Base-by-base conservation (phyloP, 2,888 invertebrate genomes). In the Xanthia icteritia region DNA sequence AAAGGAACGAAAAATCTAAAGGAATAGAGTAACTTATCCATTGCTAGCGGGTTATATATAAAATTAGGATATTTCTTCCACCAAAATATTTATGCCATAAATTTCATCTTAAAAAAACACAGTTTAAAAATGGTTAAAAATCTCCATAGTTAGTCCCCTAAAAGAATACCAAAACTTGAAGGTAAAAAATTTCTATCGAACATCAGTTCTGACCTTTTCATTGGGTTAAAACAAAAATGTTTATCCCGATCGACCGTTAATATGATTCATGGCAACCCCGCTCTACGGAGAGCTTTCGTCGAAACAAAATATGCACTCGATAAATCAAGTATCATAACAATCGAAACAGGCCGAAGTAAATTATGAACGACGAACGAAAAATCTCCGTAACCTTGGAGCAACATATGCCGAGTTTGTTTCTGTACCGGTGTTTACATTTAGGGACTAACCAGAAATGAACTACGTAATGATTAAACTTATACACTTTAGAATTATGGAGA, bases 261-360 rank as follows among this genome's bases (percentile, higher is more conserved):
- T 88, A 93, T 94, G 94, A 94, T 94, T 95, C 94, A 94, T 93
- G 84, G 90, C 81, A 84, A 86, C 87, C 90, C 90, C 88, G 83
- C 86, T 89, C 89, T 88, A 90, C 90, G 88, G 84, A 86, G 86
- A 89, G 90, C 90, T 92, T 90, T 91, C 91, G 90, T 88, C 90
- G 91, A 89, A 91, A 90, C 92, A 92, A 92, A 93, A 92, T 93
- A 92, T 92, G 91, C 92, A 92, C 89, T 90, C 92, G 84, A 94
- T 95, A 95, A 95, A 95, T 95, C 94, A 95, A 91, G 88, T 91
- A 93, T 92, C 92, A 92, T 94, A 94, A 94, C 94, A 94, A 93
- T 94, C 85, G 88, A 86, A 87, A 84, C 86, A 85, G 85, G 86
- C 79, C 36, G 86, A 88, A 91, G 91, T 93, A 92, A 93, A 93